Percentiles rank a stretch among this genome's conserved stretches.
Conservation (phyloP, 2,888 invertebrate genomes). For the Eledone cirrhosa region DNA sequence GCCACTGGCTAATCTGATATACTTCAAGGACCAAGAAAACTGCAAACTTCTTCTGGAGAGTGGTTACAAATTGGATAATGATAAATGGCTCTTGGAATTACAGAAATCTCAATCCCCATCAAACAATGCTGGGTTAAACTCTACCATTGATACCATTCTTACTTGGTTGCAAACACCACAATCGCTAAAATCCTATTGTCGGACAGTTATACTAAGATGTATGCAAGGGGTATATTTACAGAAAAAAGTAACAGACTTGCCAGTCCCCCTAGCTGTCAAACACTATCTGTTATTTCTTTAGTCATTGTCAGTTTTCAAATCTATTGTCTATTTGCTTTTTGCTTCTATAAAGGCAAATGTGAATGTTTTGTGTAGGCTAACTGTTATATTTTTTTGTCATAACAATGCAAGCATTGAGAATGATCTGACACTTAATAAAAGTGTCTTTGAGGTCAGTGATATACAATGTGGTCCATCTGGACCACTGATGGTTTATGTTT, state of each 20-base stretch:
- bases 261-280: slow-evolving; percentile 31
- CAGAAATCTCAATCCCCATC: neutral
- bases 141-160: neutral
- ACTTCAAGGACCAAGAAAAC: slow-evolving; percentile 39
- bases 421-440: no score
- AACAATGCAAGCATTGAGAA: no score
- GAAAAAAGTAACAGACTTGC: slow-evolving; percentile 32
- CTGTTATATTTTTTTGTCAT: no score
- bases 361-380: no score
- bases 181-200: slow-evolving; percentile 33
- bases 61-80: slow-evolving; percentile 42
- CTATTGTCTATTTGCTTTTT: no score
- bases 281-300: slow-evolving; percentile 30
- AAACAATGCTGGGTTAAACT: neutral
- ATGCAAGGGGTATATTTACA: slow-evolving; percentile 33
- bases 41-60: slow-evolving; percentile 42
- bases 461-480: no score
- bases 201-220: slow-evolving; percentile 30
- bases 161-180: neutral
- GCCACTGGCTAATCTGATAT: slow-evolving; percentile 44
- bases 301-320: no score
- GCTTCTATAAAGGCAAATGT: no score
- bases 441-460: no score
- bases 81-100: slow-evolving; percentile 30
- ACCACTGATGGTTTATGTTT: no score